Percentiles rank a stretch among this genome's conserved stretches.
These are phyloP conservation scores for Pagrus major DNA, from an alignment of 2,113 vertebrate genomes.

Conservation along the genomic window DNA sequence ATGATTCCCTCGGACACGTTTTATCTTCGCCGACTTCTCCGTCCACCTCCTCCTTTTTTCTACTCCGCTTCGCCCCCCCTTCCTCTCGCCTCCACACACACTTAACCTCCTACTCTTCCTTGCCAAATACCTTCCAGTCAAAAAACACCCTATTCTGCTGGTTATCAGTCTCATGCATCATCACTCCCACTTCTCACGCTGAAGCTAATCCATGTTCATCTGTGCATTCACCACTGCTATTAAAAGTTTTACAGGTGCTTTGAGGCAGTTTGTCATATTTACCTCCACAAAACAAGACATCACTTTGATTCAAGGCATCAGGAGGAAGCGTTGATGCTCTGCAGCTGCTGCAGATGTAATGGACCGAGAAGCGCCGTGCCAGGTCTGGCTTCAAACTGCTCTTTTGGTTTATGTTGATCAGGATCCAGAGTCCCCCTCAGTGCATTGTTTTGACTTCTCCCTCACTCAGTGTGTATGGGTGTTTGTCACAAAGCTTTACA, in stretches of 20 bases:
- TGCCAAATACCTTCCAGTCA: conserved; percentile 60
- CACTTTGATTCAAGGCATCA: conserved; percentile 44
- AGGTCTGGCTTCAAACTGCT: conserved; percentile 55
- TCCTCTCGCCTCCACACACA: not conserved
- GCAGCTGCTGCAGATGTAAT: conserved; percentile 61
- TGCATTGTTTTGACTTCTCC: not conserved
- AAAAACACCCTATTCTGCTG: conserved; percentile 48
- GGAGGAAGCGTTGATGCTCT: conserved; percentile 60
- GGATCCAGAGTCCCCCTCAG: conserved; percentile 24
- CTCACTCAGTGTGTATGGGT: not conserved
- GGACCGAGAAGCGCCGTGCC: conserved; percentile 31
- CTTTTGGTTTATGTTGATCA: conserved; percentile 60
- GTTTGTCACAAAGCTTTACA: not conserved
- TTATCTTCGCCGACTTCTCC: conserved; percentile 47
- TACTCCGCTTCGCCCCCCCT: not conserved
- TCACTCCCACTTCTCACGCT: conserved; percentile 43
- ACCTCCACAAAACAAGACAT: conserved; percentile 38
- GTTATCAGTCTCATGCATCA: conserved; percentile 57
- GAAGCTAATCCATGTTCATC: conserved; percentile 46
- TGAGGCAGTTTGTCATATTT: conserved; percentile 52
- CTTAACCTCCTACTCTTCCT: conserved; percentile 9
- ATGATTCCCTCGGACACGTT: conserved; percentile 58
- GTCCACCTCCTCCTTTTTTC: conserved; percentile 31
- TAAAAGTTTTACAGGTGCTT: conserved; percentile 27
- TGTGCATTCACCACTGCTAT: not conserved